These are phyloP conservation scores for Brachionus paranguensis DNA, from an alignment of 1,140 invertebrate species.

Conservation along the genomic window DNA sequence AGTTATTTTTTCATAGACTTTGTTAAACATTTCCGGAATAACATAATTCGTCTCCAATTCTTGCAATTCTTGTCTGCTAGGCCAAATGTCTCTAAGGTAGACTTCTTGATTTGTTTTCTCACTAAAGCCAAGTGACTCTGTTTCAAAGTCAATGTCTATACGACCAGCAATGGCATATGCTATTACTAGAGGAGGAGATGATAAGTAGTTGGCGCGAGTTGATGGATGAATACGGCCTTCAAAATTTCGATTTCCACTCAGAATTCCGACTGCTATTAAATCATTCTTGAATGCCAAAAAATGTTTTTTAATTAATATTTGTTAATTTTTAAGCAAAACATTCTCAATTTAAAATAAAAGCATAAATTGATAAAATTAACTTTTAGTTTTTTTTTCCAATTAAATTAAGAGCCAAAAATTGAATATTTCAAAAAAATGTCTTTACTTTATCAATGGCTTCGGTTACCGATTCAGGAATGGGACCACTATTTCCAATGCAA, in stretches of 20 bases:
- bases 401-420: not conserved
- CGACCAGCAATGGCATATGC: conserved; percentile 91
- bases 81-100: conserved; percentile 89
- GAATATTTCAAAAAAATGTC: conserved; percentile 22
- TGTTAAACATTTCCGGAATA: conserved; percentile 93
- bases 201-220: conserved; percentile 90
- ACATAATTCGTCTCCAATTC: conserved; percentile 79
- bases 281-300: conserved; percentile 63
- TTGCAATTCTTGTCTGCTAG: conserved; percentile 78
- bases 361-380: too few species aligned
- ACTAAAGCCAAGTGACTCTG: conserved; percentile 71
- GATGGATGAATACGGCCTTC: conserved; percentile 93
- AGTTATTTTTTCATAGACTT: conserved; percentile 72
- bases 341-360: too few species aligned
- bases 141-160: conserved; percentile 89
- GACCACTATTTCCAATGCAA: conserved; percentile 94
- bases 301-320: conserved; percentile 11
- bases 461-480: conserved; percentile 78
- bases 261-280: conserved; percentile 83
- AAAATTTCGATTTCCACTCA: conserved; percentile 94
- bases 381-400: not conserved
- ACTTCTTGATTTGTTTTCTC: conserved; percentile 67
- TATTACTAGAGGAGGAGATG: conserved; percentile 87
- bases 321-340: not conserved
- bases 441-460: conserved; percentile 85